These are phyloP conservation scores for Apotomis betuletana DNA, from an alignment of 2,888 invertebrate species.

Conservation along the genomic window DNA sequence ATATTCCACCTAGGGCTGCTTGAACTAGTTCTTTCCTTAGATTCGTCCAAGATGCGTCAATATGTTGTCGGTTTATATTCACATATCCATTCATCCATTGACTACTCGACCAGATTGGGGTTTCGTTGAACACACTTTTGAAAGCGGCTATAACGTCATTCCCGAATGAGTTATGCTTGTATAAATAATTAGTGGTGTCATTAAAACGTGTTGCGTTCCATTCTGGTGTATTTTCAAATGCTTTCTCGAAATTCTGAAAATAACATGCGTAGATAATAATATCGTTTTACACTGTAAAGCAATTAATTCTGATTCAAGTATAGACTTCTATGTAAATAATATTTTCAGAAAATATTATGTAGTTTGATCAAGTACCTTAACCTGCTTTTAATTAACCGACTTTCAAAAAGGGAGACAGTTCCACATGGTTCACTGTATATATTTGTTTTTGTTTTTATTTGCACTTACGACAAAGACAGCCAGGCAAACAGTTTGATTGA, in stretches of 20 bases:
- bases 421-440: too few species aligned
- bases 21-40: constrained; percentile 78
- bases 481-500: too few species aligned
- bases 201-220: constrained; percentile 72
- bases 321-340: too few species aligned
- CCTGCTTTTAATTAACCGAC: too few species aligned
- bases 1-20: constrained; percentile 77
- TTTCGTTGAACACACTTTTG: constrained; percentile 50
- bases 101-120: constrained; percentile 61
- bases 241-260: constrained; percentile 68
- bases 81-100: constrained; percentile 65
- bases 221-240: constrained; percentile 76
- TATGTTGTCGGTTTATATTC: constrained; percentile 75
- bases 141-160: constrained; percentile 68
- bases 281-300: too few species aligned
- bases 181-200: constrained; percentile 64
- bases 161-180: constrained; percentile 84
- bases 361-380: too few species aligned
- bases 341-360: too few species aligned
- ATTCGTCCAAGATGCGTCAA: constrained; percentile 83
- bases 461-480: too few species aligned
- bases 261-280: not conserved
- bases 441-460: too few species aligned
- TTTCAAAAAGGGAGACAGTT: too few species aligned
- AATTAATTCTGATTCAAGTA: too few species aligned